Conservation (phyloP, 2,113 vertebrate species). For the Pristiophorus japonicus region DNA sequence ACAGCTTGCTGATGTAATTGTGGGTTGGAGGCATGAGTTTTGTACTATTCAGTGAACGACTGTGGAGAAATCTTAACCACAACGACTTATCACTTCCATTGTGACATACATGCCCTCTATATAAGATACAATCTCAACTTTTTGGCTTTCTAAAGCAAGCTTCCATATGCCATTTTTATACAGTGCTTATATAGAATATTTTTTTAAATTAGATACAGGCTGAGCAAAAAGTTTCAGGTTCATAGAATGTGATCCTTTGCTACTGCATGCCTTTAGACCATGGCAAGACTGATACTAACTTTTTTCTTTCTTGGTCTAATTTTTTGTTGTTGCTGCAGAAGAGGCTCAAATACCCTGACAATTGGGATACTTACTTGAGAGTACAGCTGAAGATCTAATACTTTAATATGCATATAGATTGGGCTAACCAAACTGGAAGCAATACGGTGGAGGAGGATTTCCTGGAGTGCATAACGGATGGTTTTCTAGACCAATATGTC, state of each 20-base stretch:
- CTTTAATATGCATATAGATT: too few relatives aligned
- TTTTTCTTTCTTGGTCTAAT: background rate
- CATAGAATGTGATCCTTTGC: background rate
- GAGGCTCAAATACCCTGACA: background rate
- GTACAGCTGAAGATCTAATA: background rate
- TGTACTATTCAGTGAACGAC: too few relatives aligned
- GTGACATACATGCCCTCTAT: slow-evolving; percentile 1
- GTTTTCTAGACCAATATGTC: too few relatives aligned
- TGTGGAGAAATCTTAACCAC: slow-evolving; percentile 26
- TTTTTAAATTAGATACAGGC: background rate
- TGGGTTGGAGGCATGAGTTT: background rate
- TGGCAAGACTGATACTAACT: background rate
- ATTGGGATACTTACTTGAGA: background rate
- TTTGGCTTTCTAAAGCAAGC: background rate
- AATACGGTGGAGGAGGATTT: too few relatives aligned
- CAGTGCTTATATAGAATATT: background rate
- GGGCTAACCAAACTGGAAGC: too few relatives aligned
- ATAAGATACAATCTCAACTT: background rate
- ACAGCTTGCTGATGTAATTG: slow-evolving; percentile 32
- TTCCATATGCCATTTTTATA: background rate
- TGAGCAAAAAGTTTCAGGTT: background rate
- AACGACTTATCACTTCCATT: background rate
- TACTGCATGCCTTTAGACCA: background rate
- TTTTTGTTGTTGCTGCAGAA: background rate
- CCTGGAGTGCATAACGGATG: too few relatives aligned